A percentile compares a stretch with the other conserved stretches of the same genome.
phyloP scores from a whole-genome alignment of 2,113 vertebrate genomes.

The Tragelaphus buxtoni region DNA sequence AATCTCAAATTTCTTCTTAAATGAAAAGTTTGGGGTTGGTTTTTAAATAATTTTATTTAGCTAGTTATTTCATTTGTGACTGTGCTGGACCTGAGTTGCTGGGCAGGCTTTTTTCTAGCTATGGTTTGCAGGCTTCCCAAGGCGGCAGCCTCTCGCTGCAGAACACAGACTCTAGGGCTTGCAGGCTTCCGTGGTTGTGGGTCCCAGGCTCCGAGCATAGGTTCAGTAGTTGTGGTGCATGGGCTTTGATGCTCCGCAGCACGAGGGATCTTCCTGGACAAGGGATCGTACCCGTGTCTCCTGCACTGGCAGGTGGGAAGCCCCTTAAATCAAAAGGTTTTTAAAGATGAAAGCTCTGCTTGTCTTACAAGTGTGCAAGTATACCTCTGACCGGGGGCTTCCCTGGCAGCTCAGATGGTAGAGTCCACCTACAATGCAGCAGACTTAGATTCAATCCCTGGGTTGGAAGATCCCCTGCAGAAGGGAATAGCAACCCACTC shows the following conservation, averaged over 20 bases:
- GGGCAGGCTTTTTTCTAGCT: not conserved
- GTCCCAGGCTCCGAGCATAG: not conserved
- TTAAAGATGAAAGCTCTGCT: not conserved
- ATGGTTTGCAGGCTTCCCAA: not conserved
- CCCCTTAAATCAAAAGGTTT: not conserved
- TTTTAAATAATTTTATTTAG: not conserved
- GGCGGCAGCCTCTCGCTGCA: fast-evolving
- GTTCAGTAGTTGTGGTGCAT: fast-evolving
- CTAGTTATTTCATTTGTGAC: not conserved
- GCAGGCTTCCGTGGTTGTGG: fast-evolving
- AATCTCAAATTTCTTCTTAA: slow-evolving; percentile 51
- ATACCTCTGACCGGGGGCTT: not conserved
- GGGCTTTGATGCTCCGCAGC: not conserved
- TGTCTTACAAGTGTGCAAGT: not conserved
- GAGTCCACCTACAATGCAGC: not conserved
- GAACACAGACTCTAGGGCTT: not conserved
- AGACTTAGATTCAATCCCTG: not conserved
- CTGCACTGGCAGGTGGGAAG: not conserved
- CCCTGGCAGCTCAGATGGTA: not conserved
- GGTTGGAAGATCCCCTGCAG: not conserved
- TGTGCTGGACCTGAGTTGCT: not conserved
- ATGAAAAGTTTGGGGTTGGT: not conserved
- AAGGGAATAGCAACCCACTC: not conserved
- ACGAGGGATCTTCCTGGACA: not conserved
- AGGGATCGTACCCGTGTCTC: not conserved